These are phyloP conservation scores for Trichonephila inaurata DNA, from an alignment of 1,140 invertebrate species.

Conservation along the genomic window DNA sequence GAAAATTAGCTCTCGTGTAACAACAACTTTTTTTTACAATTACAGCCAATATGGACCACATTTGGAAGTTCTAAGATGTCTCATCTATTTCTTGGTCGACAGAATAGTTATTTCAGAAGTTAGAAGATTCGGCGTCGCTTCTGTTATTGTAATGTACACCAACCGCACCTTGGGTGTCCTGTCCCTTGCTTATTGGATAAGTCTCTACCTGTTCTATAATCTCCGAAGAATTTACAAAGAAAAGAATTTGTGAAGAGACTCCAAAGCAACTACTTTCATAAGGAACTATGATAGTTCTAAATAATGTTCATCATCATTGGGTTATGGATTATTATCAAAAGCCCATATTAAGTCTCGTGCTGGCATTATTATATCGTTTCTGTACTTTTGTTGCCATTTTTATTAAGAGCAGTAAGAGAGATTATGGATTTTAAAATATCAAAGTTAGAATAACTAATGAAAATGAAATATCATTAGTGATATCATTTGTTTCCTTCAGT, in stretches of 20 bases:
- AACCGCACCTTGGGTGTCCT: not conserved
- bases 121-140: not conserved
- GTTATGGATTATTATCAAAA: no score
- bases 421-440: no score
- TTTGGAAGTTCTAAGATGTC: slow-evolving; percentile 12
- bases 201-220: not conserved
- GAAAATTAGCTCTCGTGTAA: no score
- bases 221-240: slow-evolving; percentile 38
- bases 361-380: not conserved
- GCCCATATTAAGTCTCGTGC: not conserved
- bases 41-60: slow-evolving; percentile 40
- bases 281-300: no score
- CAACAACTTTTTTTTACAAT: not conserved
- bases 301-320: no score
- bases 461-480: no score
- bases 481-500: no score
- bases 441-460: no score
- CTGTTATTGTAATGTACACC: slow-evolving; percentile 3
- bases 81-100: slow-evolving; percentile 45
- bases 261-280: not conserved
- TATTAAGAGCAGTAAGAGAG: no score
- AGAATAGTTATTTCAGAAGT: slow-evolving; percentile 39
- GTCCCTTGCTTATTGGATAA: not conserved
- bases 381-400: not conserved
- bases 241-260: not conserved